Conservation (phyloP, 2,888 invertebrate genomes). For the Syrista parreyssii region DNA sequence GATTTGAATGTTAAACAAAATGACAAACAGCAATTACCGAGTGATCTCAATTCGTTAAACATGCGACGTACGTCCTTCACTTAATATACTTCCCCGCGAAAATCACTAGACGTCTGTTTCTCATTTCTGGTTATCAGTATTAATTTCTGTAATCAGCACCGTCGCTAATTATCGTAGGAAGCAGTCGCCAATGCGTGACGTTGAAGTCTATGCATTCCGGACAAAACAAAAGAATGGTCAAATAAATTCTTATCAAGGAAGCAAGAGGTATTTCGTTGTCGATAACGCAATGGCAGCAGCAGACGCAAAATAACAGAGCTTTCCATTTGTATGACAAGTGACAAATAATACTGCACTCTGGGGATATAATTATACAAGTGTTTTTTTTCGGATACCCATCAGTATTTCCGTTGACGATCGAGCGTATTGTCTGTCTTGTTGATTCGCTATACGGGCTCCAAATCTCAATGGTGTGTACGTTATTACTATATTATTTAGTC, state of each 20-base stretch:
- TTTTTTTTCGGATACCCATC: not conserved
- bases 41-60: not conserved
- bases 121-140: not conserved
- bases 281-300: not conserved
- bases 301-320: not conserved
- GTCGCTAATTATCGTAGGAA: not conserved
- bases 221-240: not conserved
- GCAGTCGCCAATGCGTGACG: not conserved
- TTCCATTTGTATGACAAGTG: not conserved
- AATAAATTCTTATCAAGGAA: not conserved
- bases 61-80: not conserved
- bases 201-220: not conserved
- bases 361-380: not conserved
- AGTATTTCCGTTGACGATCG: not conserved
- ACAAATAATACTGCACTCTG: not conserved
- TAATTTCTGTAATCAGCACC: not conserved
- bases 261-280: not conserved
- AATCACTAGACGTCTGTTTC: not conserved
- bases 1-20: not conserved
- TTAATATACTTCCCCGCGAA: not conserved
- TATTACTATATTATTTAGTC: not conserved
- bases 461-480: constrained; percentile 29
- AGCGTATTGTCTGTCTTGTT: not conserved
- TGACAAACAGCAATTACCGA: not conserved
- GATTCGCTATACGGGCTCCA: constrained; percentile 31